Evolutionary conservation across 2,113 vertebrate species (phyloP).

Genomic region (Nyctereutes procyonoides): DNA sequence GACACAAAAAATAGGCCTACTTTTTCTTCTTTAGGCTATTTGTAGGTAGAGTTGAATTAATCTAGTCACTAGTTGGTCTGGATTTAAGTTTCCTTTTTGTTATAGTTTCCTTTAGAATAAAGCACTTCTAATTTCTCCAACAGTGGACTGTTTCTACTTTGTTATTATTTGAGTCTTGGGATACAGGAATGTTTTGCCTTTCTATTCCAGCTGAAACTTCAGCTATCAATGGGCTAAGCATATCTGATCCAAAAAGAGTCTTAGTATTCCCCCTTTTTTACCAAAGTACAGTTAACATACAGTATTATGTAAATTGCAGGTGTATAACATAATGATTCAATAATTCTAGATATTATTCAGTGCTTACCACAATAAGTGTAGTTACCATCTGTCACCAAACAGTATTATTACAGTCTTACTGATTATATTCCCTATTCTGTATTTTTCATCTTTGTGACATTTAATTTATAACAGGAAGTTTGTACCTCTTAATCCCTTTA

Average conservation of each 20-base stretch:
- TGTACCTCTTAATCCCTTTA: background rate
- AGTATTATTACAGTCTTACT: background rate
- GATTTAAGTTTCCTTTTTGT: background rate
- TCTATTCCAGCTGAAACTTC: background rate
- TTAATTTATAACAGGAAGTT: background rate
- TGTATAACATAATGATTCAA: background rate
- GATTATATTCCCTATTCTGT: background rate
- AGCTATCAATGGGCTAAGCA: background rate
- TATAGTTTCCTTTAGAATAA: background rate
- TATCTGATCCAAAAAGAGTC: background rate
- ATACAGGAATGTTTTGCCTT: background rate
- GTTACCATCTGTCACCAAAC: background rate
- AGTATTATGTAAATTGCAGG: background rate
- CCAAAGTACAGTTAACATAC: background rate
- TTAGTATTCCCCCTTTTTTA: background rate
- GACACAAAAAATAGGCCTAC: background rate
- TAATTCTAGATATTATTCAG: background rate
- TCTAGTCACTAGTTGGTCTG: background rate
- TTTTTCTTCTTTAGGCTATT: background rate
- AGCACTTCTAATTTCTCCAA: background rate
- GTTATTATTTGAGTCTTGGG: background rate
- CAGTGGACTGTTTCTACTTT: background rate
- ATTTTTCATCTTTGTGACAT: background rate
- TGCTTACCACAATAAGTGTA: background rate
- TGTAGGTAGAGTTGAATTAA: background rate